These are phyloP conservation scores for Drosophila subpulchrella DNA, from an alignment of 1,140 invertebrate genomes.

Conservation along the genomic window DNA sequence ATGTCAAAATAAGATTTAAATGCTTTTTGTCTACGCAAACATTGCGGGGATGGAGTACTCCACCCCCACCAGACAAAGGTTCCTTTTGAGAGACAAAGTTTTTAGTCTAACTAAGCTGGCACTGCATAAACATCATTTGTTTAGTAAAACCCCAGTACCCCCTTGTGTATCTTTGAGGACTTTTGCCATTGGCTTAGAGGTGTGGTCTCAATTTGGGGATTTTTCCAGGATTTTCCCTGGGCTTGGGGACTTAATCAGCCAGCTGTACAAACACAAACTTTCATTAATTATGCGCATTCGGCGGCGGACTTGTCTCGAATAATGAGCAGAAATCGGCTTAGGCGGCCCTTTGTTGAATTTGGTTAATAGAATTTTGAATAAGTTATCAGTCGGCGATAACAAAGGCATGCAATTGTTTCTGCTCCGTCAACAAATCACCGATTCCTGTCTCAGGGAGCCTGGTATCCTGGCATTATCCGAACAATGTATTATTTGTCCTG, in stretches of 20 bases:
- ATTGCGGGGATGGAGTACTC: conserved; percentile 20
- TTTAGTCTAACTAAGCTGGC: conserved; percentile 57
- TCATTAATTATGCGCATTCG: conserved; percentile 73
- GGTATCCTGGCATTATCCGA: conserved; percentile 12
- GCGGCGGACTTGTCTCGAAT: conserved; percentile 26
- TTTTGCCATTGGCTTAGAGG: conserved; percentile 19
- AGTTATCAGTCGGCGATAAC: conserved; percentile 35
- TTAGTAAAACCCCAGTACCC: conserved; percentile 46
- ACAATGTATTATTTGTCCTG: conserved; percentile 44
- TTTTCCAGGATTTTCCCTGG: conserved; percentile 6
- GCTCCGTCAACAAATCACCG: conserved; percentile 44
- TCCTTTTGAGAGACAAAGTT: conserved; percentile 39
- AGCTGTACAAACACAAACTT: conserved; percentile 66
- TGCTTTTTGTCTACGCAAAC: conserved; percentile 80
- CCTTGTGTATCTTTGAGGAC: conserved; percentile 47
- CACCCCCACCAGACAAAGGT: conserved; percentile 19
- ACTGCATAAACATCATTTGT: conserved; percentile 72
- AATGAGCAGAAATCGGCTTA: conserved; percentile 44
- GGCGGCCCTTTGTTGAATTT: conserved; percentile 3
- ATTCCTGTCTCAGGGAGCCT: conserved; percentile 34
- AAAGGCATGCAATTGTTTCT: conserved; percentile 41
- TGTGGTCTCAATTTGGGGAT: conserved; percentile 1
- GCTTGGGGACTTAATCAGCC: conserved; percentile 1
- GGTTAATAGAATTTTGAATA: conserved; percentile 69
- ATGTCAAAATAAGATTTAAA: conserved; percentile 84